Base-by-base conservation (phyloP, 2,797 vertebrate species). In the Pelodytes ibericus region DNA sequence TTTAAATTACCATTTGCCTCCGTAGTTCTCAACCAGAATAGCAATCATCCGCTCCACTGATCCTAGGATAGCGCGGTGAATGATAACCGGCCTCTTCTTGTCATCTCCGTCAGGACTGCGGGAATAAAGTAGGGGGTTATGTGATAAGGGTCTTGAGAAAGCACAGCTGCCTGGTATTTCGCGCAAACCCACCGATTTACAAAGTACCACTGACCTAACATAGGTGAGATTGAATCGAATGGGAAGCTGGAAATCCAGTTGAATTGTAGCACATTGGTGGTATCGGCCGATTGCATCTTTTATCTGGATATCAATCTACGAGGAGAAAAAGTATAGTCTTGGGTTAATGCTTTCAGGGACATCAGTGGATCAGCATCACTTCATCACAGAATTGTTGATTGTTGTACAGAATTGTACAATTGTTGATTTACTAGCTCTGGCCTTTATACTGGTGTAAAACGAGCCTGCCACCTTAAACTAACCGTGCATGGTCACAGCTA, bases 31-130 rank as follows among this genome's bases (percentile, higher is more conserved):
- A 0, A 96, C 98, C 66, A 99, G 91, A 83, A 99, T 99, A 51
- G 98, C 96, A 0, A 99, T 97, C 97, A 99, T 99, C 82, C 98
- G 92, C 86, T 99, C 98, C 49, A 99, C 95, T 20, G 98, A 99
- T 56, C 98, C 98, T 86, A 99, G 82, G 82, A 99, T 96, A 47
- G 98, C 97, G 80, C 96, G 92, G 85, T 99, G 98, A 88, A 99
- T 92, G 82, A 99, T 99, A 81, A 99, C 96, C 3, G 97, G 97
- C 69, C 94, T 93, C 47, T 94, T 97, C 87, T 96, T 97, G 88
- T 99, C 97, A 11, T 97, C 94, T 25, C 96, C 95, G 70, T 99
- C 96, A 24, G 93, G 93, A 83, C 98, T 99, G 72, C 4, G 1
- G 58, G 10, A 27, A 75, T 2, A 66, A 72, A 72, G 22, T 24